These are phyloP conservation scores for Epinephelus malabaricus DNA, from an alignment of 2,797 vertebrate genomes.

Conservation along the genomic window DNA sequence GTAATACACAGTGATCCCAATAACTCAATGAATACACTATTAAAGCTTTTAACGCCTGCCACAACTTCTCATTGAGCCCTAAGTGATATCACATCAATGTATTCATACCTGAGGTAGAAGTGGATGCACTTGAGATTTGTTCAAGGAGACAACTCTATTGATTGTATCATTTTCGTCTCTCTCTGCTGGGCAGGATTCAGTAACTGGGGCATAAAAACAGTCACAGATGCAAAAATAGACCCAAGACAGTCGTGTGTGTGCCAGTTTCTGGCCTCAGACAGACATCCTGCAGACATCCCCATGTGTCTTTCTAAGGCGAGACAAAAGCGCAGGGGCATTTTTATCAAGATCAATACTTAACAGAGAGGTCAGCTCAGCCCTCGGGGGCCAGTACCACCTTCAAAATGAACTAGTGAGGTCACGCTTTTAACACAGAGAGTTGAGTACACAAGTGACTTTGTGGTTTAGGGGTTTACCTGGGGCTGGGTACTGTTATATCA, in stretches of 20 bases:
- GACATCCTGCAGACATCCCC: conserved; percentile 30
- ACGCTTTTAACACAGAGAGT: conserved; percentile 17
- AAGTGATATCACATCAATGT: conserved; percentile 4
- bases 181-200: conserved; percentile 48
- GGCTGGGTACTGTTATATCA: too few relatives aligned
- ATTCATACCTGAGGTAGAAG: conserved; percentile 26
- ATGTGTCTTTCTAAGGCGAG: conserved; percentile 27
- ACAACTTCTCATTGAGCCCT: conserved; percentile 6
- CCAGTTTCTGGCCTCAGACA: conserved; percentile 44
- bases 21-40: not conserved
- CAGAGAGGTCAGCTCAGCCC: conserved; percentile 46
- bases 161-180: conserved; percentile 47
- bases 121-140: conserved; percentile 30
- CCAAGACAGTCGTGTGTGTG: conserved; percentile 21
- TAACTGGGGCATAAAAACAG: conserved; percentile 48
- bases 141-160: conserved; percentile 51
- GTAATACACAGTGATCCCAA: conserved; percentile 24
- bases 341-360: conserved; percentile 50
- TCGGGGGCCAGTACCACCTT: conserved; percentile 35
- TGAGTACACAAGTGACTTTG: conserved; percentile 10
- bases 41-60: conserved; percentile 22
- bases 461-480: not conserved
- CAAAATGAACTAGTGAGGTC: conserved; percentile 13
- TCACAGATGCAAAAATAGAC: conserved; percentile 52
- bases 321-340: conserved; percentile 46